These are phyloP conservation scores for Lasiommata megera DNA, from an alignment of 2,888 invertebrate species.

Conservation along the genomic window DNA sequence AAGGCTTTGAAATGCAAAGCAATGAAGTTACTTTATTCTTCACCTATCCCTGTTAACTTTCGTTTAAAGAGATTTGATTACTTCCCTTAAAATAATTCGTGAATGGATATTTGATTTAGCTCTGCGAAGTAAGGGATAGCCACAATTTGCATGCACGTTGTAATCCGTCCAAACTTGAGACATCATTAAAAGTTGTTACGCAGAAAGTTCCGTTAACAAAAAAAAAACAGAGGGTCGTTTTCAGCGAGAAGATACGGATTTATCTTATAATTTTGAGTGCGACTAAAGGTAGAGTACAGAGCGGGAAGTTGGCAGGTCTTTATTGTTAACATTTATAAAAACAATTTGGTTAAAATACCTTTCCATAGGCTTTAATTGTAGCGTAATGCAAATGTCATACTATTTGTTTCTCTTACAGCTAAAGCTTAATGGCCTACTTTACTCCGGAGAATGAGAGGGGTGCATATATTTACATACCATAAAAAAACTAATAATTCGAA, in stretches of 20 bases:
- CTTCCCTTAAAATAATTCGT: neutral
- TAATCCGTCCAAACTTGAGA: conserved; percentile 31
- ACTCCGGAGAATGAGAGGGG: no score
- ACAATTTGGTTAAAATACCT: no score
- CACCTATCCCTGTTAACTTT: neutral
- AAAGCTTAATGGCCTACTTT: no score
- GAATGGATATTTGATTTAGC: neutral
- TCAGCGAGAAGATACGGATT: neutral
- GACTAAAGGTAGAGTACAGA: no score
- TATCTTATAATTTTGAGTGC: conserved; percentile 2
- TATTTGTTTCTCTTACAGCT: no score
- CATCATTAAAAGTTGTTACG: conserved; percentile 35
- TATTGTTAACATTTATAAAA: no score
- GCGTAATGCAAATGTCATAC: no score
- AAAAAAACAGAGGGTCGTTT: conserved; percentile 6
- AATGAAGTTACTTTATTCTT: neutral
- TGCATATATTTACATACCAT: no score
- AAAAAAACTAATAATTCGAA: no score
- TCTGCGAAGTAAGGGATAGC: conserved; percentile 16
- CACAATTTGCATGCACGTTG: conserved; percentile 33
- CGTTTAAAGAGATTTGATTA: conserved; percentile 3
- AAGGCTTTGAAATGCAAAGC: neutral
- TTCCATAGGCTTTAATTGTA: no score
- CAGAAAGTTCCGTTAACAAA: conserved; percentile 14
- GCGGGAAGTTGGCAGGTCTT: no score